Evolutionary conservation across 2,113 vertebrate genomes (phyloP).

Genomic region (Phasianus colchicus): DNA sequence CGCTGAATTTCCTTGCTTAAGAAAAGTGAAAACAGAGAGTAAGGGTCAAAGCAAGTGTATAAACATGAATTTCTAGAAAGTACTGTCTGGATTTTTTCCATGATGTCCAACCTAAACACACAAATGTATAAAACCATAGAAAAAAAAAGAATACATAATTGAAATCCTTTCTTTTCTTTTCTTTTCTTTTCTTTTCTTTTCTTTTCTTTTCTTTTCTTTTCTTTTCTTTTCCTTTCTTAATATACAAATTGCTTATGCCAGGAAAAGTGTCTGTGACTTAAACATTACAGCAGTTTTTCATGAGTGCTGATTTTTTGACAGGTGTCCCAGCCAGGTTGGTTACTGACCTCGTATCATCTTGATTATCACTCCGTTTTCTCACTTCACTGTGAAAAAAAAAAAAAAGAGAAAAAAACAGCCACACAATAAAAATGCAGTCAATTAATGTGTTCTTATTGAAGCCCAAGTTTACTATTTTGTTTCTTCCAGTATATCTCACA

Average conservation of each 20-base stretch:
- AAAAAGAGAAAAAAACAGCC: not conserved
- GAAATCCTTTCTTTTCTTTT: not conserved
- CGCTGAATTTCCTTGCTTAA: not conserved
- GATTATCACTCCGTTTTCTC: constrained; percentile 76
- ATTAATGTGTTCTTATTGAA: not conserved
- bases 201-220: not conserved
- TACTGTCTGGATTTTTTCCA: not conserved
- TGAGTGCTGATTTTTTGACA: constrained; percentile 80
- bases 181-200: not conserved
- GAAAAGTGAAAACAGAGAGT: not conserved
- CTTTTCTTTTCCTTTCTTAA: too few species aligned
- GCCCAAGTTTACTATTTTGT: accelerated
- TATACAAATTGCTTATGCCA: not conserved
- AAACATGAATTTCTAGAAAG: not conserved
- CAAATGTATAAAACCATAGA: not conserved
- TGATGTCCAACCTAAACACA: not conserved
- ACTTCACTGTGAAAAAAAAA: constrained; percentile 81
- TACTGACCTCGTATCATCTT: constrained; percentile 77
- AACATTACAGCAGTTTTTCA: constrained; percentile 86
- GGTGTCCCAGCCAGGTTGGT: constrained; percentile 76
- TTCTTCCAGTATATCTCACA: not conserved
- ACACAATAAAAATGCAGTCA: not conserved
- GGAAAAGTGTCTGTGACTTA: constrained; percentile 25
- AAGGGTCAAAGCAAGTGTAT: not conserved
- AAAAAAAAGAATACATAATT: not conserved